Percentiles rank a stretch among this genome's conserved stretches.
These are phyloP conservation scores for Lordiphosa fenestrarum DNA, from an alignment of 2,888 invertebrate genomes.

Conservation along the genomic window DNA sequence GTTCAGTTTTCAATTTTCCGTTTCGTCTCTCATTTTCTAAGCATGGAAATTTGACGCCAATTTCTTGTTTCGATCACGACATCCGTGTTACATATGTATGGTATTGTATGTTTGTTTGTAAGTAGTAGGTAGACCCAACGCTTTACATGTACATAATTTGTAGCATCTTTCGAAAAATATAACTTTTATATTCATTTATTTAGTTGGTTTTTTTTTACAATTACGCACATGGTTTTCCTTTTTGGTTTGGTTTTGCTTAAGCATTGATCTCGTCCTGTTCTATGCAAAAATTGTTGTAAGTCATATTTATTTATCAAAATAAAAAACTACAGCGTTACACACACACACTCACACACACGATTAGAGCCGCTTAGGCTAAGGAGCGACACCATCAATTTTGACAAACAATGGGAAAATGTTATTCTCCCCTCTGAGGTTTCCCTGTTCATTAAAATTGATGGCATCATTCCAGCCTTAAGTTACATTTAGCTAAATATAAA, in stretches of 20 bases:
- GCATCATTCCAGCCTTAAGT: not conserved
- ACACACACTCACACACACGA: constrained; percentile 9
- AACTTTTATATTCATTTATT: constrained; percentile 17
- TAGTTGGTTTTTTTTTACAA: constrained; percentile 46
- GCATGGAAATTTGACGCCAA: not conserved
- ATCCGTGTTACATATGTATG: constrained; percentile 17
- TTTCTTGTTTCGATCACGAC: constrained; percentile 8
- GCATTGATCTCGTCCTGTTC: constrained; percentile 1
- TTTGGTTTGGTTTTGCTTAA: not conserved
- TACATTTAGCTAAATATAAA: constrained; percentile 1
- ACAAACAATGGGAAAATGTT: constrained; percentile 17
- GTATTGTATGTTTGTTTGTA: constrained; percentile 8
- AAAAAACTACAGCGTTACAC: constrained; percentile 34
- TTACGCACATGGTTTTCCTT: constrained; percentile 24
- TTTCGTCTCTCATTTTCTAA: constrained; percentile 2
- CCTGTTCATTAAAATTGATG: constrained; percentile 1
- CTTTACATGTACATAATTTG: constrained; percentile 31
- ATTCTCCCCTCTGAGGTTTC: not conserved
- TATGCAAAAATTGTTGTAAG: constrained; percentile 1
- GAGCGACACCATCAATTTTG: constrained; percentile 25
- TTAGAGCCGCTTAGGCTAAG: constrained; percentile 27
- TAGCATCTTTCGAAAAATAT: constrained; percentile 40
- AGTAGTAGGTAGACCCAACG: constrained; percentile 3
- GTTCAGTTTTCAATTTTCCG: constrained; percentile 29
- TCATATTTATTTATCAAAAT: constrained; percentile 27